phyloP scores from a whole-genome alignment of 2,113 vertebrate species.

The Origma solitaria region DNA sequence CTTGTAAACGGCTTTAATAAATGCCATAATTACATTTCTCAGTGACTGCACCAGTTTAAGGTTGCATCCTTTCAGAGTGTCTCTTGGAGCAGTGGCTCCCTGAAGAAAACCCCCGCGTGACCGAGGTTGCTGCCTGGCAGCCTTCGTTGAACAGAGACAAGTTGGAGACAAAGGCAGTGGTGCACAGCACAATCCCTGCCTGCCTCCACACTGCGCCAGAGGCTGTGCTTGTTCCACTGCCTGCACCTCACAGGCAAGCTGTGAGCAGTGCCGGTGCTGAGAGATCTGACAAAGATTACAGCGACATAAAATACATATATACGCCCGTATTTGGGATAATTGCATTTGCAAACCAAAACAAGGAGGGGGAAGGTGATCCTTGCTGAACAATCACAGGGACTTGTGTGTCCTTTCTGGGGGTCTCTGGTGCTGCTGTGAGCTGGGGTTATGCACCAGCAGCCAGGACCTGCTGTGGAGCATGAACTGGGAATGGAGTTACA shows the following conservation, averaged over 20 bases:
- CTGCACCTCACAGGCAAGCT: not conserved
- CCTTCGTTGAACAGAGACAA: not conserved
- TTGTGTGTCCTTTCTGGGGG: not conserved
- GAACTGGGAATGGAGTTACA: not conserved
- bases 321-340: not conserved
- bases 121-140: not conserved
- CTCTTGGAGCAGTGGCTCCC: not conserved
- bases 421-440: not conserved
- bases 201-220: not conserved
- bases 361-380: not conserved
- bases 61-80: not conserved
- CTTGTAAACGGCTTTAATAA: not conserved
- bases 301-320: not conserved
- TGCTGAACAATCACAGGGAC: not conserved
- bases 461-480: rapidly evolving
- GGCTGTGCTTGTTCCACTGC: not conserved
- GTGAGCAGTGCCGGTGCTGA: not conserved
- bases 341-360: not conserved
- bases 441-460: not conserved
- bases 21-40: not conserved
- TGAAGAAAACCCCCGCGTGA: not conserved
- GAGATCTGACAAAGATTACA: not conserved
- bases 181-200: not conserved
- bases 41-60: not conserved
- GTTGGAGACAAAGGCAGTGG: constrained; percentile 12